Base-by-base conservation (phyloP, 2,888 invertebrate genomes). In the Pegoplata infirma region DNA sequence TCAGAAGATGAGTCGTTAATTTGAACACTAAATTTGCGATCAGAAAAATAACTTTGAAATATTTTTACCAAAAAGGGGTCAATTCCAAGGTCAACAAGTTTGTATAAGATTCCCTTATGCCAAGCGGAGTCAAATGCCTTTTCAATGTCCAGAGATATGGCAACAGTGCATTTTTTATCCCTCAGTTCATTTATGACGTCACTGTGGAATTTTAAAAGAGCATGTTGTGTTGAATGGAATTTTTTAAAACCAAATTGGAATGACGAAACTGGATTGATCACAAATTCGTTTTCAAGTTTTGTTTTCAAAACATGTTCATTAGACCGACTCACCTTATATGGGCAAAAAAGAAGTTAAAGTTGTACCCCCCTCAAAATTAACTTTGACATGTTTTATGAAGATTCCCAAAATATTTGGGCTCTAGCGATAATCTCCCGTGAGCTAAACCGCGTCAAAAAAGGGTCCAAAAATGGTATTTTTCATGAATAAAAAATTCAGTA, bases 221-320 rank as follows among this genome's bases (percentile, higher is more conserved):
- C 75, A n/a, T 79, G 61, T 0, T 32, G n/a, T 4, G 67, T 67
- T 2, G 67, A 80, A 14, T 68, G 75, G 0, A 19, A 36, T 23
- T 3, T n/a, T n/a, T 56, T 49, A 14, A 80, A 79, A 0, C 68
- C 80, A 19, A 80, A 73, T 55, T 76, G 68, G 4, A 40, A 17
- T 14, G 51, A 19, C 0, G 68, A 17, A 17, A 80, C 49, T 8
- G 46, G 55, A 16, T 69, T 23, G 23, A 56, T 56, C 0, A 21
- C 32, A 10, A 76, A 36, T 23, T 76, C 53, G 7, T 14, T 23
- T 5, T 63, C 67, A 12, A 75, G 23, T 10, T 75, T 67, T 12
- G 7, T 23, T 32, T 36, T 49, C 10, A 67, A 8, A 0, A 74
- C 16, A 5, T 32, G 56, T 16, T n/a, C n/a, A n/a, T n/a, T n/a